A percentile compares a stretch with the other conserved stretches of the same genome.
Evolutionary conservation across 2,797 vertebrate species (phyloP).

Genomic region (Parauchenoglanis ngamensis): DNA sequence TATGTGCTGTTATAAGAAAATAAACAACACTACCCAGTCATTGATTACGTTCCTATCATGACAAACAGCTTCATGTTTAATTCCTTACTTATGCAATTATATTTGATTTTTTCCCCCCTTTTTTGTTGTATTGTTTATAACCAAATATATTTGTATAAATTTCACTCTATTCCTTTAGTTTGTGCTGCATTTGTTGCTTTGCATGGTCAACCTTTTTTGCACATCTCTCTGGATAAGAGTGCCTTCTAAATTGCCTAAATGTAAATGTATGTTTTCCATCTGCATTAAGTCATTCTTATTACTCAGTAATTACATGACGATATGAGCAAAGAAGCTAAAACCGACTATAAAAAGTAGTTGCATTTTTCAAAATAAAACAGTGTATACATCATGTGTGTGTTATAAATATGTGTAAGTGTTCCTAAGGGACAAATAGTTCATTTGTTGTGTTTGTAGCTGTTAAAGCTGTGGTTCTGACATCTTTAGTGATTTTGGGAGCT

Average conservation of each 20-base stretch:
- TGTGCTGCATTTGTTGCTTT: background rate
- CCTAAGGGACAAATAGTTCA: background rate
- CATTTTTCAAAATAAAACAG: background rate
- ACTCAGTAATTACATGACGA: background rate
- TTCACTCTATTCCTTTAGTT: background rate
- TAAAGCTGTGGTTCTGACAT: background rate
- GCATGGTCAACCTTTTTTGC: background rate
- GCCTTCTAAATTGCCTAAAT: background rate
- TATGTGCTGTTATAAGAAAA: no score
- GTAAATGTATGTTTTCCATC: background rate
- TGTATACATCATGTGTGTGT: background rate
- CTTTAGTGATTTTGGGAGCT: conserved; percentile 31
- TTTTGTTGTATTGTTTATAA: background rate
- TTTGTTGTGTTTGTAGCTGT: background rate
- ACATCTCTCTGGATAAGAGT: background rate
- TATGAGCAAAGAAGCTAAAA: background rate
- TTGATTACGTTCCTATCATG: no score
- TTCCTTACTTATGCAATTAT: background rate
- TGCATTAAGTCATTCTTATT: background rate
- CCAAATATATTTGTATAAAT: background rate
- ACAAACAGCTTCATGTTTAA: no score
- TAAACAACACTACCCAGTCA: no score
- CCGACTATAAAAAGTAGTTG: background rate
- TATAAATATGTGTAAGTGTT: background rate
- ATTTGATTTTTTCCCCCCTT: background rate